Conservation (phyloP, 1,140 invertebrate genomes). For the Spodoptera frugiperda region DNA sequence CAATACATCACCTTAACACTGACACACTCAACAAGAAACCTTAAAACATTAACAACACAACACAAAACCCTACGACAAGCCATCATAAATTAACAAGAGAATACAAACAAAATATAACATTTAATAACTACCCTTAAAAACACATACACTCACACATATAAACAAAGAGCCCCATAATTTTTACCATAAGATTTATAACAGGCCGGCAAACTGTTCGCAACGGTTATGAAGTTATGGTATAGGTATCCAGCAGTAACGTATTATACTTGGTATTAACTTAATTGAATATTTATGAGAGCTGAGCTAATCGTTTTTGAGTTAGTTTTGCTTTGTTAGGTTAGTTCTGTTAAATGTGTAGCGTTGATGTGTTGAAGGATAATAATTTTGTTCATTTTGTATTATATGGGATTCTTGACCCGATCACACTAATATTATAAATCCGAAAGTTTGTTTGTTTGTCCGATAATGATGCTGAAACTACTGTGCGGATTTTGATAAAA, state of each 20-base stretch:
- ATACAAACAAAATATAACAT: background rate
- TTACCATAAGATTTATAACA: conserved; percentile 51
- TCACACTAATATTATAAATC: too few species aligned
- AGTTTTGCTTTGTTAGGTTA: conserved; percentile 30
- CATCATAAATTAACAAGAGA: background rate
- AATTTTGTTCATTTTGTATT: too few species aligned
- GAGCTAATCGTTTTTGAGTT: conserved; percentile 45
- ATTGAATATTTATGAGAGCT: conserved; percentile 56
- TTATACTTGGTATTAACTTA: conserved; percentile 26
- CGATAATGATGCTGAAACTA: too few species aligned
- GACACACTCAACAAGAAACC: background rate
- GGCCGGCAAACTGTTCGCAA: conserved; percentile 45
- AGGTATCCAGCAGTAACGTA: background rate
- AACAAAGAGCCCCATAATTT: conserved; percentile 49
- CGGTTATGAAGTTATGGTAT: conserved; percentile 44
- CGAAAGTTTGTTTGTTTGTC: too few species aligned
- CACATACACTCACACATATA: conserved; percentile 23
- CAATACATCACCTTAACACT: too few species aligned
- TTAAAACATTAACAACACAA: background rate
- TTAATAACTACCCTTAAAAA: conserved; percentile 46
- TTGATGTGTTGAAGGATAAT: too few species aligned
- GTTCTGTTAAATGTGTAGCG: conserved; percentile 22
- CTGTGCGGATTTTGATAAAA: too few species aligned
- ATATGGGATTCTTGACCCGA: too few species aligned
- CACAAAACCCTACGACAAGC: background rate